A percentile compares a stretch with the other conserved stretches of the same genome.
Conservation (phyloP, 2,113 vertebrate genomes). For the Lepidothrix coronata region DNA sequence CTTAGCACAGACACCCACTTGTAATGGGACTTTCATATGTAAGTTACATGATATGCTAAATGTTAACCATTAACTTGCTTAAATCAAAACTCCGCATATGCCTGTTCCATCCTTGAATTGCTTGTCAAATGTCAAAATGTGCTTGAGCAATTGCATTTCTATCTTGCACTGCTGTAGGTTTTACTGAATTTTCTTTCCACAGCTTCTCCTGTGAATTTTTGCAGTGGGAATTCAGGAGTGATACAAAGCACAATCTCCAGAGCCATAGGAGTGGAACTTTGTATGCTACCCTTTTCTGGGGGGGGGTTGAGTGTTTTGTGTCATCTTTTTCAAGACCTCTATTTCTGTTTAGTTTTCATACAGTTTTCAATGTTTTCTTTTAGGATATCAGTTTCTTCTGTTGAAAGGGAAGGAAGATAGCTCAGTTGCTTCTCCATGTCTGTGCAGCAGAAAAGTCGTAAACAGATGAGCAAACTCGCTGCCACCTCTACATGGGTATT, state of each 20-base stretch:
- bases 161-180: not conserved
- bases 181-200: conserved; percentile 34
- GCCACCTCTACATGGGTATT: conserved; percentile 45
- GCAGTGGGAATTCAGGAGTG: not conserved
- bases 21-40: not conserved
- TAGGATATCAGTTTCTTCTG: conserved; percentile 57
- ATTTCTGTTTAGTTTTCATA: conserved; percentile 51
- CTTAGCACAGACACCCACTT: not conserved
- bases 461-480: conserved; percentile 40
- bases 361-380: conserved; percentile 61
- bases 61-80: not conserved
- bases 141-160: not conserved
- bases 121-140: not conserved
- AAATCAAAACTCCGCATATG: not conserved
- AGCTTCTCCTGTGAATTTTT: conserved; percentile 4
- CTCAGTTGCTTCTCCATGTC: conserved; percentile 62
- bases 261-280: not conserved
- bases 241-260: not conserved
- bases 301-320: not conserved
- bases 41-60: not conserved
- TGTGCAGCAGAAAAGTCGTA: conserved; percentile 48
- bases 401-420: conserved; percentile 64
- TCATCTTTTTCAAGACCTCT: conserved; percentile 1
- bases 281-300: not conserved
- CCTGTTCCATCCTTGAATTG: not conserved